Evolutionary conservation across 2,797 vertebrate species (phyloP).

Genomic region (Lateolabrax maculatus): DNA sequence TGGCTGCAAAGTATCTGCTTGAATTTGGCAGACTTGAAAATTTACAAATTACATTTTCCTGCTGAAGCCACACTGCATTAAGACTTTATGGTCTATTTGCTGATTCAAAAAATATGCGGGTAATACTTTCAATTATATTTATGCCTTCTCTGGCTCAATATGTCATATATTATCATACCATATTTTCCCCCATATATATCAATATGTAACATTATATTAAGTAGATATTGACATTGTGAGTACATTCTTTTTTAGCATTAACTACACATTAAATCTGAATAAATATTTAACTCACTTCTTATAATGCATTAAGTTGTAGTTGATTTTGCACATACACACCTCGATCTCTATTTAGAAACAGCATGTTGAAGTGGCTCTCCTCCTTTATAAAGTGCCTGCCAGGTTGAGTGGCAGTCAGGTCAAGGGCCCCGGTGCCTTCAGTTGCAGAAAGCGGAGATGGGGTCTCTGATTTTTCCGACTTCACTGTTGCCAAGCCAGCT

Average conservation of each 20-base stretch:
- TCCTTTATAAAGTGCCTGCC: constrained; percentile 94
- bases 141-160: not conserved
- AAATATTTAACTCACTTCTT: not conserved
- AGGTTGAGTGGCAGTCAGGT: constrained; percentile 94
- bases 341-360: constrained; percentile 97
- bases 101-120: not conserved
- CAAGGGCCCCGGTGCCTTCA: constrained; percentile 93
- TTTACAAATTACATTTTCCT: not conserved
- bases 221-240: not conserved
- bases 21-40: not conserved
- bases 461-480: constrained; percentile 97
- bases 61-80: not conserved
- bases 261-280: not conserved
- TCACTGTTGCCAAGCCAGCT: constrained; percentile 88
- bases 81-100: not conserved
- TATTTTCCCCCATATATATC: not conserved
- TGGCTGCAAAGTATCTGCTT: not conserved
- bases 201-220: not conserved
- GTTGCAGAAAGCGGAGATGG: constrained; percentile 87
- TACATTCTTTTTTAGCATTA: not conserved
- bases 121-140: not conserved
- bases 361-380: constrained; percentile 97
- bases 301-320: not conserved
- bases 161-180: not conserved
- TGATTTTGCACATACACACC: constrained; percentile 92